Base-by-base conservation (phyloP, 2,113 vertebrate species). In the Anolis sagrei region DNA sequence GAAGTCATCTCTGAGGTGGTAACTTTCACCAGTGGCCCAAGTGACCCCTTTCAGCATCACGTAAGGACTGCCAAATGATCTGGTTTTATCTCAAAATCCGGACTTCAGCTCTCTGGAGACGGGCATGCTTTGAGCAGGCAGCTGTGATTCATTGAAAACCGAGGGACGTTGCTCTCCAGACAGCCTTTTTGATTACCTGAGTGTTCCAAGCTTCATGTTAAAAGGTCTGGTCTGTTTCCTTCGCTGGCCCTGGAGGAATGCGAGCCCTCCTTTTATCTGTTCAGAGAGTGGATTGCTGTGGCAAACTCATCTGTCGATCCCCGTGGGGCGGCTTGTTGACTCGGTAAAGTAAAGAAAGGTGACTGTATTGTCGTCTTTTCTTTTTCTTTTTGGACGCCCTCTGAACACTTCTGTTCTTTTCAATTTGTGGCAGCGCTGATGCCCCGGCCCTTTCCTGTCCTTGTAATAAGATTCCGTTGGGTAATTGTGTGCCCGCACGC, bases 241-340 rank as follows among this genome's bases (percentile, higher is more conserved):
- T 89, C 86, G 78, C 66, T 73, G 85, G 79, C 4, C 0, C 0
- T 70, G 81, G 72, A 62, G 32, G 0, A 7, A 75, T 88, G 79
- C 80, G 88, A 80, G 79, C 79, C 76, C 82, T 48, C 84, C 87
- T 86, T 90, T 92, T 83, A 51, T 69, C 80, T 83, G 84, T 85
- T 86, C 72, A 44, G 76, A 11, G 75, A 61, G 80, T 86, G 88
- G 90, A 92, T 92, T 92, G 89, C 36, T 88, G 0, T 76, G 85
- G 86, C 77, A 87, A 89, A 92, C 92, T 87, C 34, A 82, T 83
- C 86, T 19, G 89, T 85, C 75, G 84, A 92, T 92, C 83, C 54
- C 69, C 90, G 69, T 44, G 68, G 44, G 80, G 66, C 49, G 27
- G 49, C 34, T 90, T 70, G 62, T 61, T 89, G 87, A 62, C 76